These are phyloP conservation scores for Saccostrea glomerata DNA, from an alignment of 1,140 invertebrate species.

Conservation along the genomic window DNA sequence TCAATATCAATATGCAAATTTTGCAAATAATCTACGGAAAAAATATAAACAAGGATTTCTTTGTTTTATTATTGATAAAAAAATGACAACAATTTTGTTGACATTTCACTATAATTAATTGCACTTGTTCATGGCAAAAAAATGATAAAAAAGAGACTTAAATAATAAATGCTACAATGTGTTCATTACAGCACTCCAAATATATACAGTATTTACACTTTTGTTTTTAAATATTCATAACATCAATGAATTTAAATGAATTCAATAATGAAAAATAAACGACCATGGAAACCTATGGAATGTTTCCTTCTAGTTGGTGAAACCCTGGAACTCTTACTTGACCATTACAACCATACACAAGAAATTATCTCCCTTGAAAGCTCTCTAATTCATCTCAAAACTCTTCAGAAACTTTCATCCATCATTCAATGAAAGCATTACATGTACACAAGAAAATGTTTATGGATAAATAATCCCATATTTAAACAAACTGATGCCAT, in stretches of 20 bases:
- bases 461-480: neutral
- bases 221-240: neutral
- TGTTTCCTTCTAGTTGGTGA: conserved; percentile 10
- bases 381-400: no score
- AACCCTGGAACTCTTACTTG: neutral
- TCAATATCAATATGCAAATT: no score
- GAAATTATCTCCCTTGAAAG: neutral
- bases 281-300: conserved; percentile 20
- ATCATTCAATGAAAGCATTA: neutral
- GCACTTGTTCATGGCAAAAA: conserved; percentile 35
- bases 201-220: conserved; percentile 13
- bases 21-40: neutral
- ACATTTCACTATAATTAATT: conserved; percentile 2
- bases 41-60: neutral
- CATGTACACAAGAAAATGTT: no score
- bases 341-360: neutral
- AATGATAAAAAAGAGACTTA: neutral
- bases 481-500: neutral
- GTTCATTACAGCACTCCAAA: neutral
- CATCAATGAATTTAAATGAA: neutral
- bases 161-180: conserved; percentile 24
- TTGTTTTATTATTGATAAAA: conserved; percentile 22
- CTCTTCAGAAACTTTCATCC: neutral
- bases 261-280: neutral
- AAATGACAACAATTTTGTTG: neutral